Percentiles rank a stretch among this genome's conserved stretches.
phyloP scores from a whole-genome alignment of 2,888 invertebrate genomes.

The Microctonus brassicae region DNA sequence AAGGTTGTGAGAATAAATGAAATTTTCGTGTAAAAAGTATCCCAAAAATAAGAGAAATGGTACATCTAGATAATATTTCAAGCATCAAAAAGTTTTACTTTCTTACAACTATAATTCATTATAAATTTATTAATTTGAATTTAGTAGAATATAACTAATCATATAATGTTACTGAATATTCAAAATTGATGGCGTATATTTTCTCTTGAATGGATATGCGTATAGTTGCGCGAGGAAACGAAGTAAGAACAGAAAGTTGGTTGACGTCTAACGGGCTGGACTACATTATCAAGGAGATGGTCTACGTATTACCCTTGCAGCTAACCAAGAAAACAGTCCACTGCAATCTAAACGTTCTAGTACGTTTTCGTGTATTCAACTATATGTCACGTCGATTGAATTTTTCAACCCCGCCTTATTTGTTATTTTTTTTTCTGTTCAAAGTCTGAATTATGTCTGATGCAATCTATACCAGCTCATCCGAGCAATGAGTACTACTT shows the following conservation, averaged over 20 bases:
- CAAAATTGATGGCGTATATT: no score
- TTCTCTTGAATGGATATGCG: constrained; percentile 57
- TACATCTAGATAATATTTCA: no score
- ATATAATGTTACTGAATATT: no score
- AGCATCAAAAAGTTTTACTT: background rate
- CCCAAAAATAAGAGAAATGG: background rate
- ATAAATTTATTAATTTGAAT: no score
- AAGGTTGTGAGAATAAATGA: background rate
- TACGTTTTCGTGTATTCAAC: constrained; percentile 73
- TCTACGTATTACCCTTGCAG: constrained; percentile 71
- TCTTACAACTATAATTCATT: no score
- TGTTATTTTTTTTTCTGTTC: constrained; percentile 42
- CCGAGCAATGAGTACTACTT: background rate
- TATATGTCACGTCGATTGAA: constrained; percentile 43
- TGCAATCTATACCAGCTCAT: background rate
- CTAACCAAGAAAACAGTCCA: constrained; percentile 86
- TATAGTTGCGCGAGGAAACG: constrained; percentile 69
- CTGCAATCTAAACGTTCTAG: constrained; percentile 87
- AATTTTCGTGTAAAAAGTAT: background rate
- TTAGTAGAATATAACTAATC: no score
- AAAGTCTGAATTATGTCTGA: constrained; percentile 20
- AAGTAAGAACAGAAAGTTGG: constrained; percentile 70
- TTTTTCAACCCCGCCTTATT: constrained; percentile 34
- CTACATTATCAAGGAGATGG: constrained; percentile 72
- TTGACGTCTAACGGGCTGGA: constrained; percentile 72